Conservation (phyloP, 2,888 invertebrate genomes). For the Zootermopsis nevadensis region DNA sequence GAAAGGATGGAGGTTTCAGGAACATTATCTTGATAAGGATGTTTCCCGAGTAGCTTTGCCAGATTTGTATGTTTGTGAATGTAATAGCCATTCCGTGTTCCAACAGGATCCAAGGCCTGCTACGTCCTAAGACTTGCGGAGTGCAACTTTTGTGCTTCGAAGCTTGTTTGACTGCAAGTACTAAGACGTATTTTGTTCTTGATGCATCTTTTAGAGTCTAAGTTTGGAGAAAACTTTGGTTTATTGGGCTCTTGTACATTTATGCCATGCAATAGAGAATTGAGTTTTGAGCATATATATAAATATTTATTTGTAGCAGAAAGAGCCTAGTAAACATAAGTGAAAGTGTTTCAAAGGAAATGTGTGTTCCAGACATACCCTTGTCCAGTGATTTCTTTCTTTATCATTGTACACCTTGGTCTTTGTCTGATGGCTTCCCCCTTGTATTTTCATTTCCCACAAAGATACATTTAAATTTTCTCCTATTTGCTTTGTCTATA, state of each 20-base stretch:
- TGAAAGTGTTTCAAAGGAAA: background rate
- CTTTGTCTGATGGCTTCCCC: background rate
- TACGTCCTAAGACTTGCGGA: constrained; percentile 49
- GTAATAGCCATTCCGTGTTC: constrained; percentile 49
- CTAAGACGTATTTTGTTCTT: constrained; percentile 51
- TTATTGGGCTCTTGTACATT: constrained; percentile 23
- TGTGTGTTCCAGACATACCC: background rate
- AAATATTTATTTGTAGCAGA: too few relatives aligned
- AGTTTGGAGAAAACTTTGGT: constrained; percentile 42
- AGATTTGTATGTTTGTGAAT: constrained; percentile 26
- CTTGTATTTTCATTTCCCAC: background rate
- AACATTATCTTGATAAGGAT: background rate
- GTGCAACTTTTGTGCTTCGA: constrained; percentile 53
- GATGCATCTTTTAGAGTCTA: constrained; percentile 50
- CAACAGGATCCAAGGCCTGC: constrained; percentile 52
- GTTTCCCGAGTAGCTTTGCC: background rate
- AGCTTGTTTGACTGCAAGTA: constrained; percentile 53
- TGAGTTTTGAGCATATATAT: background rate
- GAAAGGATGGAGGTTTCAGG: too few relatives aligned
- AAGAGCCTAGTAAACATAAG: constrained; percentile 5
- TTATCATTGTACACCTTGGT: background rate
- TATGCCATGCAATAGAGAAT: background rate
- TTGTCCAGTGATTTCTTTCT: background rate
- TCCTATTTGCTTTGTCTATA: background rate
- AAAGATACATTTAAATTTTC: background rate